Evolutionary conservation across 1,140 invertebrate genomes (phyloP).

Genomic region (Tenebrio molitor): DNA sequence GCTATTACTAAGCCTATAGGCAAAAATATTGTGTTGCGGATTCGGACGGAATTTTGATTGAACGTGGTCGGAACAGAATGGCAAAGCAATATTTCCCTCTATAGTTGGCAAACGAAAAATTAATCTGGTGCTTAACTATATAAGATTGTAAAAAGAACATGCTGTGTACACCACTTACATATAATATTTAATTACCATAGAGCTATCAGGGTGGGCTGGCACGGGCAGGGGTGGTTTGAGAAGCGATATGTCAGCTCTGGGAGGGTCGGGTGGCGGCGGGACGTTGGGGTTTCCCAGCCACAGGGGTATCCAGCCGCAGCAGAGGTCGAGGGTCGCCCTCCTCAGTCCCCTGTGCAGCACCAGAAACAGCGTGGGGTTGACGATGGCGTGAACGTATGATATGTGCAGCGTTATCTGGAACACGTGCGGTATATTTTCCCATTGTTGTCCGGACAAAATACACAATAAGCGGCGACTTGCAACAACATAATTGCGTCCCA

Average conservation of each 20-base stretch:
- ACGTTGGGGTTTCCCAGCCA: slow-evolving; percentile 65
- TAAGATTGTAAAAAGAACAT: slow-evolving; percentile 56
- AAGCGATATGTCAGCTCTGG: slow-evolving; percentile 67
- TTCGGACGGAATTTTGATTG: no score
- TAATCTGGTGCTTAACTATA: slow-evolving; percentile 9
- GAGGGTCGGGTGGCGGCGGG: slow-evolving; percentile 67
- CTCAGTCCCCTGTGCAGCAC: slow-evolving; percentile 83
- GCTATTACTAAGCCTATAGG: background rate
- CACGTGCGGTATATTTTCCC: background rate
- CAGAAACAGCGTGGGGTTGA: slow-evolving; percentile 86
- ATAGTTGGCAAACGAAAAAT: no score
- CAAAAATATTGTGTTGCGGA: background rate
- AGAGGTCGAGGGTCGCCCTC: slow-evolving; percentile 77
- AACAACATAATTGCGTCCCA: background rate
- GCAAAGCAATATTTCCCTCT: background rate
- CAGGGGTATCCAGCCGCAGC: slow-evolving; percentile 79
- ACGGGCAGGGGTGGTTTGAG: slow-evolving; percentile 69
- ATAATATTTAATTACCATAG: slow-evolving; percentile 79
- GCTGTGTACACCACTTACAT: slow-evolving; percentile 73
- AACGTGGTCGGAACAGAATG: no score
- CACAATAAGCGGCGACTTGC: background rate
- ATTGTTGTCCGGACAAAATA: background rate
- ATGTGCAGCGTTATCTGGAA: slow-evolving; percentile 87
- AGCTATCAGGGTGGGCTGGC: slow-evolving; percentile 71
- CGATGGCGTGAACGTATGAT: slow-evolving; percentile 88